Conservation (phyloP, 2,888 invertebrate species). For the Chrysolina oricalcia region DNA sequence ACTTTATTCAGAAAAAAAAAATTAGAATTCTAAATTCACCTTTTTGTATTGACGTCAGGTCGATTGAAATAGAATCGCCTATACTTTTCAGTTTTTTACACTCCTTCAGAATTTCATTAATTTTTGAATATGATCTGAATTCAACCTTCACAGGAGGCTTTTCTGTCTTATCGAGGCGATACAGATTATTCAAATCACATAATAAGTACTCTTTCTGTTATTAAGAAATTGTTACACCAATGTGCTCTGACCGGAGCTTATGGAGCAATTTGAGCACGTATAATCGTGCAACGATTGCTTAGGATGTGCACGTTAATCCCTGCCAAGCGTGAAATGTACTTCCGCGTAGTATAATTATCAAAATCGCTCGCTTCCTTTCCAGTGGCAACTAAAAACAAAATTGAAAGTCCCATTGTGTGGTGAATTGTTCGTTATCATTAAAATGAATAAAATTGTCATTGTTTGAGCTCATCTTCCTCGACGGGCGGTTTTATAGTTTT, state of each 20-base stretch:
- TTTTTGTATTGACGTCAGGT: too few relatives aligned
- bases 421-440: not conserved
- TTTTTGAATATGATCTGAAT: too few relatives aligned
- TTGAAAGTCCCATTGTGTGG: not conserved
- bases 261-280: constrained; percentile 15
- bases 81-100: too few relatives aligned
- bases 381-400: constrained; percentile 9
- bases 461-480: constrained; percentile 3
- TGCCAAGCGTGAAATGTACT: constrained; percentile 19
- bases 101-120: too few relatives aligned
- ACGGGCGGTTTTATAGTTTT: constrained; percentile 3
- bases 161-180: too few relatives aligned
- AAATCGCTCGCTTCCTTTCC: constrained; percentile 20
- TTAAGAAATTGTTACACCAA: not conserved
- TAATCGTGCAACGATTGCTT: constrained; percentile 15
- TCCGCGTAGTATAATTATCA: constrained; percentile 5
- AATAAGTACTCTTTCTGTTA: too few relatives aligned
- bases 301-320: constrained; percentile 20
- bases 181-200: too few relatives aligned
- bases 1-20: too few relatives aligned
- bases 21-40: too few relatives aligned
- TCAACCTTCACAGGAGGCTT: too few relatives aligned
- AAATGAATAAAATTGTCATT: constrained; percentile 5
- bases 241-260: not conserved
- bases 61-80: too few relatives aligned